Base-by-base conservation (phyloP, 2,797 vertebrate genomes). In the Heteromormyrus szaboi region DNA sequence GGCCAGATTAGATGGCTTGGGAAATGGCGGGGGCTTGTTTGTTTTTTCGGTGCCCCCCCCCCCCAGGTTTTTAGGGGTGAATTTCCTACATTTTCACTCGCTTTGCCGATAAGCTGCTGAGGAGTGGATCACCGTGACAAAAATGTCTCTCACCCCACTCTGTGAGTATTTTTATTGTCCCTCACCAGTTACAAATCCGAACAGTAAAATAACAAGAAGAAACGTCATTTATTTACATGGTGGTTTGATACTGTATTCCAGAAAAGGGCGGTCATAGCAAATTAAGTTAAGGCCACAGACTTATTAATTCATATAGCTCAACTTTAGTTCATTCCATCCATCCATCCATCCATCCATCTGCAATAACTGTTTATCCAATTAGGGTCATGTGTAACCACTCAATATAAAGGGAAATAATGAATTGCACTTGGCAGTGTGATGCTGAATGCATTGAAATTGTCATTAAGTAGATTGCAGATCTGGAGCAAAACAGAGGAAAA, bases 61-160 rank as follows among this genome's bases (percentile, higher is more conserved):
- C 59, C 94, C 93, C 93, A 94, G 94, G 93, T 93, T 95, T 92
- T 96, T 95, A 96, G 95, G 95, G 94, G 93, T 94, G 93, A 91
- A 93, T 93, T 95, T 94, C 94, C 95, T 92, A 93, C 92, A 94
- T 95, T 96, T 96, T 95, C 96, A 33, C 9, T 25, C 48, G 50
- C 51, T 56, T 33, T 29, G 14, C 29, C 5, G 4, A 54, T 6
- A 37, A 54, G 29, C 84, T 25, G 22, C 51, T 50, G 51, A 29
- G 51, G 84, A 86, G 84, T 54, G 51, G 84, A 54, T 50, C 22
- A 4, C 14, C 14, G 12, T 86, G 33, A 76, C 37, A n/a, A 76
- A 41, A 76, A 76, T 76, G 33, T 76, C 14, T 76, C 37, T 37
- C 6, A 2, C 33, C 37, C 68, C 25, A 41, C 68, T 37, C 68